Base-by-base conservation (phyloP, 2,888 invertebrate genomes). In the Hetaerina titia region DNA sequence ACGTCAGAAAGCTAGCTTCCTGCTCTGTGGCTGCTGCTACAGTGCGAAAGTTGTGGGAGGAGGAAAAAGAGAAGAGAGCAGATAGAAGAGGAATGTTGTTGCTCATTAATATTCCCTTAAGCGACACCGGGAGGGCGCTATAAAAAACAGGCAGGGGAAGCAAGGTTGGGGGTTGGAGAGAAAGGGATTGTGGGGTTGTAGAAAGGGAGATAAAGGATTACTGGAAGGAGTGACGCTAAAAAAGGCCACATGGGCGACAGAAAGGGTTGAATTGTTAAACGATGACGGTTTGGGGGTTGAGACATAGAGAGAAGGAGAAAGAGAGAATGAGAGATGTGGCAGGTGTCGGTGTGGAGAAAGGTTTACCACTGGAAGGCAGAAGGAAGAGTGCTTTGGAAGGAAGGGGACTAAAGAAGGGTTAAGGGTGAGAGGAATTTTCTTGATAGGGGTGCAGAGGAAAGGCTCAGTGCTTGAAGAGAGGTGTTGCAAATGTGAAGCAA, bases 41-140 rank as follows among this genome's bases (percentile, higher is more conserved):
- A 0, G 11, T 4, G 81, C 31, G 11, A 31, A 81, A n/a, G 69
- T 69, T 31, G 88, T 45, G 45, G 56, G 57, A n/a, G 56, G 57
- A n/a, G 89, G 11, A 6, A 58, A 22, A n/a, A n/a, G 57, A 11
- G 81, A 13, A 31, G 31, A 19, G 11, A 31, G 9, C 13, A 31
- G 13, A 31, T 81, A 22, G 58, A n/a, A 57, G n/a, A 22, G 58
- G 58, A 89, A 31, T 81, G 13, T 31, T 31, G 81, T 81, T 81
- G 81, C 81, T 81, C 81, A 81, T 81, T 81, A 81, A 81, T 81
- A 81, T 81, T 81, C 81, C 81, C 81, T 81, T 31, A 31, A 81
- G 81, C 81, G 81, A 81, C 81, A 31, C 81, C 81, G 13, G 22
- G 81, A 15, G 81, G 81, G 19, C 4, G 81, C 25, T 13, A 31